Evolutionary conservation across 2,888 invertebrate species (phyloP), one percentile per base, ranked within the genome.

Genomic region (Acheta domesticus): DNA sequence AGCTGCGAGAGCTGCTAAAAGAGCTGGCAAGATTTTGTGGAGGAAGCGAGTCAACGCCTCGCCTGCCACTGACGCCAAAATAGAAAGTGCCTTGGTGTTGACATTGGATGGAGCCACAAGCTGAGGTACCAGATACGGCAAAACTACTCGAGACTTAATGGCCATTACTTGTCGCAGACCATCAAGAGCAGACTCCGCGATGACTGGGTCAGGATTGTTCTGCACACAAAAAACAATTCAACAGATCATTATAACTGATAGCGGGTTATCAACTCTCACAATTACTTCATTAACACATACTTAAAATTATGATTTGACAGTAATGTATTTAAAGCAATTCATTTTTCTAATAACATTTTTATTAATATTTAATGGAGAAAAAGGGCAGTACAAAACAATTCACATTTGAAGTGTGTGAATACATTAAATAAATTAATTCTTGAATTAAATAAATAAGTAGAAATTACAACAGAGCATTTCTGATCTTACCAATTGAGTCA

Each of bases 101-200:
- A 96, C 94, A 14, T 80, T 79, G 23, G 96, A 96, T 11, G 92
- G 91, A 12, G 93, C 92, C 0, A 96, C 97, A 85, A 99, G 88
- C 88, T 97, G 95, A 5, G 99, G 99, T 81, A 99, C 94, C 82
- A 99, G 91, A 88, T 98, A 98, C 1, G 99, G 99, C 83, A 99
- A 89, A 79, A 99, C 98, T 0, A 97, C 97, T 83, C 96, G 91
- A 0, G 97, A 96, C 88, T 98, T 99, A 80, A 98, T 95, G 19
- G 96, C 93, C 96, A 99, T 97, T 74, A 99, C 96, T 90, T 98
- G 98, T 80, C 96, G 92, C 83, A 99, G 89, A 23, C 99, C 99
- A 86, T 99, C 99, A 82, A 99, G 89, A 14, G 98, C 95, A 85
- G 94, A 94, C 85, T 98, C 98, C 0, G 96, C 96, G 78, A 93